These are phyloP conservation scores for Tiliacea aurago DNA, from an alignment of 2,888 invertebrate species.

Conservation along the genomic window DNA sequence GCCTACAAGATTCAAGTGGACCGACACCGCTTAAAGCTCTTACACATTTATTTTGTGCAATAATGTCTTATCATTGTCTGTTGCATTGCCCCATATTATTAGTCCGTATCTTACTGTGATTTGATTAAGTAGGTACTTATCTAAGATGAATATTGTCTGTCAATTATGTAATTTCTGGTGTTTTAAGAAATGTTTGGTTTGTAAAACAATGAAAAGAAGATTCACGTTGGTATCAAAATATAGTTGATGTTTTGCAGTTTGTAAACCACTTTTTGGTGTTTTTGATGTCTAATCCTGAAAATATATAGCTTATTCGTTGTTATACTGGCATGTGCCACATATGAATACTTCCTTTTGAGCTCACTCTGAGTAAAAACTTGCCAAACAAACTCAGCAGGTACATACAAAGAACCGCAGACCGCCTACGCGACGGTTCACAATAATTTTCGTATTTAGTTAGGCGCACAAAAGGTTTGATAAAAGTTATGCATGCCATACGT, in stretches of 20 bases:
- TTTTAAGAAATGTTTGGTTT: not conserved
- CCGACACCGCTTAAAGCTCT: too few relatives aligned
- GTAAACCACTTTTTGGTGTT: not conserved
- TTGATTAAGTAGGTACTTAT: not conserved
- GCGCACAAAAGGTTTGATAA: slow-evolving; percentile 31
- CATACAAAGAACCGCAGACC: slow-evolving; percentile 12
- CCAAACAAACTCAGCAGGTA: slow-evolving; percentile 22
- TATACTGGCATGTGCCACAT: not conserved
- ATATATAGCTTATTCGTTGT: not conserved
- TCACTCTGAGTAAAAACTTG: slow-evolving; percentile 17
- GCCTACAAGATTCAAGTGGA: too few relatives aligned
- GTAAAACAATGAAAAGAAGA: not conserved
- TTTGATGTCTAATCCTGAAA: not conserved
- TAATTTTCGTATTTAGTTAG: slow-evolving; percentile 34
- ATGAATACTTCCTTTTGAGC: slow-evolving; percentile 13
- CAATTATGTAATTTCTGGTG: not conserved
- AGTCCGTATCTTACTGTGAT: too few relatives aligned
- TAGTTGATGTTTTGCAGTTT: slow-evolving; percentile 1
- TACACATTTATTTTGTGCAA: too few relatives aligned
- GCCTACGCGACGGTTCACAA: slow-evolving; percentile 13
- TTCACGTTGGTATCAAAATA: not conserved
- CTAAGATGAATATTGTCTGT: not conserved
- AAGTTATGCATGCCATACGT: slow-evolving; percentile 9
- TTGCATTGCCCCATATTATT: too few relatives aligned
- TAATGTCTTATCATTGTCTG: too few relatives aligned